Base-by-base conservation (phyloP, 2,888 invertebrate species). In the Neria commutata region DNA sequence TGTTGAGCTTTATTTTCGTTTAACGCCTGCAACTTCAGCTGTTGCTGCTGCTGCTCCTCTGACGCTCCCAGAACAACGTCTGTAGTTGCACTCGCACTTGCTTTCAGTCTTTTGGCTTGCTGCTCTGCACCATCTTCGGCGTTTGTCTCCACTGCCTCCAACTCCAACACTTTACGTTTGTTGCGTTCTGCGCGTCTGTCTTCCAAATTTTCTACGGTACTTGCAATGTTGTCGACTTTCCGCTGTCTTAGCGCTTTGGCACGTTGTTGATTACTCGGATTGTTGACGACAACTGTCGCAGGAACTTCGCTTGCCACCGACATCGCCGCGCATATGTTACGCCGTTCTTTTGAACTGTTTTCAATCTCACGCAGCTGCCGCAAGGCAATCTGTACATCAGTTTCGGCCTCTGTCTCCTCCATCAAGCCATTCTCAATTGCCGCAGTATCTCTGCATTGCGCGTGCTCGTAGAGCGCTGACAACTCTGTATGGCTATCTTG, bases 111-210 rank as follows among this genome's bases (percentile, higher is more conserved):
- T 3, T 24, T 17, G 2, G 21, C 6, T 23, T 33, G 29, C 29
- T 26, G 50, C 23, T 2, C 16, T 50, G 3, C 29, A 25, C 5
- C 29, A 29, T 29, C 3, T 17, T 2, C 4, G 34, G 11, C 33
- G 11, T 10, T 21, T 23, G 10, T 42, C 42, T 19, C n/a, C 16
- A 25, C 14, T 5, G 17, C 29, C n/a, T 11, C 14, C n/a, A 2
- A 19, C 11, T 16, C 29, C 29, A 29, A 29, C 29, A 29, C 29
- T 29, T 29, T 29, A 6, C 6, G 29, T 29, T 29, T 11, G 29
- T 29, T 8, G 29, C n/a, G n/a, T n/a, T 25, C 29, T 11, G 50
- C 42, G 24, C 50, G 33, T 21, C 48, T 49, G 23, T 45, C 50
- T 21, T 14, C n/a, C n/a, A 21, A 14, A 8, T 34, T 29, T 3